Conservation (phyloP, 2,888 invertebrate genomes). For the Brenthis hecate region DNA sequence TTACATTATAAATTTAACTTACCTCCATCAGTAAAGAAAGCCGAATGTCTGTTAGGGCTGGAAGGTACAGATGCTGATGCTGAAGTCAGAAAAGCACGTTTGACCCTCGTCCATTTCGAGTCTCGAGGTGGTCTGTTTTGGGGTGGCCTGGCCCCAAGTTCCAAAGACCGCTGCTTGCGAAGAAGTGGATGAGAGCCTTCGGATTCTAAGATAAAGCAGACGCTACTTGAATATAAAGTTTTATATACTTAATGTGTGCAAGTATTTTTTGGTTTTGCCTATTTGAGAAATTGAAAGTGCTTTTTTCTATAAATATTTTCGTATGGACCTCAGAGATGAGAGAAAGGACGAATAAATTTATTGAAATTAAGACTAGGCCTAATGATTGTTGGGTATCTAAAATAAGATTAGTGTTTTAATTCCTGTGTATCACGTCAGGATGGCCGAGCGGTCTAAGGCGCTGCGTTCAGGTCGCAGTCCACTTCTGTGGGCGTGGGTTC, state of each 20-base stretch:
- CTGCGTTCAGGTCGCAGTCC: too few relatives aligned
- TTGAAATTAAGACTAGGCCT: too few relatives aligned
- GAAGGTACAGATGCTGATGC: constrained; percentile 85
- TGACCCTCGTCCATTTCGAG: constrained; percentile 89
- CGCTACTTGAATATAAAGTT: too few relatives aligned
- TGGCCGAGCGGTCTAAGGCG: too few relatives aligned
- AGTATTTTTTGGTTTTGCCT: too few relatives aligned
- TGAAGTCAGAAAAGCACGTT: constrained; percentile 86
- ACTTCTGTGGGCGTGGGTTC: too few relatives aligned
- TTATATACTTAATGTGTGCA: too few relatives aligned
- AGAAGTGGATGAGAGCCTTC: constrained; percentile 71
- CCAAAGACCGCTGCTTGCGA: constrained; percentile 76
- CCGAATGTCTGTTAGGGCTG: constrained; percentile 85
- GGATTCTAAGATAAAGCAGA: constrained; percentile 55
- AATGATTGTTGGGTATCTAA: too few relatives aligned
- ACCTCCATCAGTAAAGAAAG: constrained; percentile 86
- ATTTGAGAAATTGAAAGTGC: too few relatives aligned
- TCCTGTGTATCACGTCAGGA: too few relatives aligned
- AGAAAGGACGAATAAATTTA: neutral
- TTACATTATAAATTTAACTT: constrained; percentile 47
- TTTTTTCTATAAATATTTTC: neutral
- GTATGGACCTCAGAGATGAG: neutral
- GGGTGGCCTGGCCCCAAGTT: constrained; percentile 72
- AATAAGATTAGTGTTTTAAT: too few relatives aligned
- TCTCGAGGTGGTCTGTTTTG: constrained; percentile 79